These are phyloP conservation scores for Tetrapedia diversipes DNA, from an alignment of 2,888 invertebrate species.

Conservation along the genomic window DNA sequence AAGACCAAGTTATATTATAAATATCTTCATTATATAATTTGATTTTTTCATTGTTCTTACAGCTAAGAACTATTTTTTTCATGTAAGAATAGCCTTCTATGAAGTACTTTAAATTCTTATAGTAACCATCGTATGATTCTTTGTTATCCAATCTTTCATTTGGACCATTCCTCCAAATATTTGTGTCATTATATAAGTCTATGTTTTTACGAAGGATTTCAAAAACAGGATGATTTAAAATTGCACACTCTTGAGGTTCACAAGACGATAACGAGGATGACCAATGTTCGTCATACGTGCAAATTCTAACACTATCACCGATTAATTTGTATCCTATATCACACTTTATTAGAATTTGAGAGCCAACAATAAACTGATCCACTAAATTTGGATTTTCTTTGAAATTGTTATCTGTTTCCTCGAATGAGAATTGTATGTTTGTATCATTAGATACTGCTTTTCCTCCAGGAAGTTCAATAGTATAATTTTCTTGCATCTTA, in stretches of 20 bases:
- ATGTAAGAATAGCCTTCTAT: constrained; percentile 68
- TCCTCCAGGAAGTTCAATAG: constrained; percentile 42
- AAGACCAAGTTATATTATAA: constrained; percentile 70
- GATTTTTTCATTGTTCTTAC: constrained; percentile 60
- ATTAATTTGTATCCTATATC: constrained; percentile 85
- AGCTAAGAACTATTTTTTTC: constrained; percentile 65
- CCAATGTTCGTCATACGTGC: constrained; percentile 86
- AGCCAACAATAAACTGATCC: constrained; percentile 63
- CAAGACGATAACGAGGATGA: constrained; percentile 85
- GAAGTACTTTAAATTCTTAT: constrained; percentile 55
- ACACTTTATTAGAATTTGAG: constrained; percentile 80
- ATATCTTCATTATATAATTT: constrained; percentile 43
- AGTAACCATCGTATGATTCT: constrained; percentile 32
- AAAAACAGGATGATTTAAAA: constrained; percentile 65
- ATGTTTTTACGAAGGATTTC: constrained; percentile 38
- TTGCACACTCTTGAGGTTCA: constrained; percentile 72
- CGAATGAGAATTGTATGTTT: not conserved
- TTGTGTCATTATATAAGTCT: constrained; percentile 16
- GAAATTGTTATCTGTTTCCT: constrained; percentile 1
- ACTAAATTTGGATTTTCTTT: not conserved
- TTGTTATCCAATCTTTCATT: not conserved
- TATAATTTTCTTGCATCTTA: constrained; percentile 37
- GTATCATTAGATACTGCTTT: not conserved
- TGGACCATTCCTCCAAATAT: not conserved
- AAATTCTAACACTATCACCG: constrained; percentile 84